Evolutionary conservation across 2,888 invertebrate species (phyloP), one percentile per base, ranked within the genome.

Genomic region (Pyrgus malvae): DNA sequence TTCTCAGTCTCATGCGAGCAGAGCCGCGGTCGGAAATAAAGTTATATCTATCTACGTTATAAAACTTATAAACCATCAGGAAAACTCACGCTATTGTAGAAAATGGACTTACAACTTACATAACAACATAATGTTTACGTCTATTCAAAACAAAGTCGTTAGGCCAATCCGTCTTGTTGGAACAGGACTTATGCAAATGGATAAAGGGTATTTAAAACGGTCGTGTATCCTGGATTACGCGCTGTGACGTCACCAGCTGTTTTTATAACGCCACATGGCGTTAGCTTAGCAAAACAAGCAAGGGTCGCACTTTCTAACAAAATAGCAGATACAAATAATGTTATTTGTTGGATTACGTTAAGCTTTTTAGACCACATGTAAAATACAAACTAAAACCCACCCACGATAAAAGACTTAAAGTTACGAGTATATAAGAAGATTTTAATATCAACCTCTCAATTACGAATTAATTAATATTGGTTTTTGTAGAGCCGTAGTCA

Each of bases 121-220:
- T 9, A 5, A 42, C 46, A 46, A 35, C 12, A 23, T 25, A n/a
- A n/a, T 48, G 37, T 27, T 7, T 8, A 17, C 17, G 37, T 48
- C 38, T 19, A 40, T 9, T 14, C 35, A 42, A 35, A 27, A 51
- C 44, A 37, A 42, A 50, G 37, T 51, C 44, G 44, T 51, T 45
- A 38, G 21, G 38, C 38, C 74, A 78, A 71, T 78, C 81, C 78
- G 75, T 86, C 84, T 84, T 84, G 81, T 81, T 46, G 41, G 70
- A 80, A 78, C 78, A 83, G 84, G 83, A 61, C 79, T 84, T 83
- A 86, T 86, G 85, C 76, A 85, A 87, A 88, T 84, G 83, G 82
- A 74, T 76, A 76, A 80, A 80, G 84, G 84, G 83, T 80, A 73
- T 72, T 73, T 66, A 64, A 67, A 76, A 69, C 66, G 68, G 63